Conservation (phyloP, 1,140 invertebrate genomes). For the Calycopis cecrops region DNA sequence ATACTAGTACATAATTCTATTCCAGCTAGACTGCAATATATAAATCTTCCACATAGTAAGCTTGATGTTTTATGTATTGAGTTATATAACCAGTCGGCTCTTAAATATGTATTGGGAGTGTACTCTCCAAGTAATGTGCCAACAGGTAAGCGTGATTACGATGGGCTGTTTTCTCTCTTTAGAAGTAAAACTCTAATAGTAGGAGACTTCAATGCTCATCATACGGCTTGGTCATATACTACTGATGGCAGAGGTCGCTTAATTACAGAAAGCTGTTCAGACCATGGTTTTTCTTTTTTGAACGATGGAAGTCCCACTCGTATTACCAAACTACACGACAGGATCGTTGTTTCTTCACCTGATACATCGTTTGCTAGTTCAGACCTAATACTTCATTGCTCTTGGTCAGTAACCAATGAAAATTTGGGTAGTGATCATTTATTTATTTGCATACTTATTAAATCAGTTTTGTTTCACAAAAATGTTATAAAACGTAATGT, state of each 20-base stretch:
- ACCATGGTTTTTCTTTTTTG: conserved; percentile 1
- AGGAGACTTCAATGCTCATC: no score
- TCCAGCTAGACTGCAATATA: no score
- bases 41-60: no score
- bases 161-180: no score
- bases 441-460: not conserved
- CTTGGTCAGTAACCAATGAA: conserved; percentile 7
- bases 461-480: conserved; percentile 1
- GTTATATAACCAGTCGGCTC: no score
- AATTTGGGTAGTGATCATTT: conserved; percentile 8
- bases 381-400: conserved; percentile 3
- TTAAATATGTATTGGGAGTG: no score
- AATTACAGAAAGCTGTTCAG: conserved; percentile 6
- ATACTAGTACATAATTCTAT: no score
- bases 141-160: no score
- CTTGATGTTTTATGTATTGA: no score
- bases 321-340: not conserved
- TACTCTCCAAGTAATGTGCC: no score
- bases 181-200: no score
- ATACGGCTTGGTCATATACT: no score
- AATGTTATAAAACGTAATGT: not conserved
- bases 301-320: conserved; percentile 6
- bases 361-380: conserved; percentile 2
- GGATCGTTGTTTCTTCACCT: not conserved
- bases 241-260: conserved; percentile 5